A percentile compares a stretch with the other conserved stretches of the same genome.
Conservation (phyloP, 2,888 invertebrate species). For the Microdon myrmicae region DNA sequence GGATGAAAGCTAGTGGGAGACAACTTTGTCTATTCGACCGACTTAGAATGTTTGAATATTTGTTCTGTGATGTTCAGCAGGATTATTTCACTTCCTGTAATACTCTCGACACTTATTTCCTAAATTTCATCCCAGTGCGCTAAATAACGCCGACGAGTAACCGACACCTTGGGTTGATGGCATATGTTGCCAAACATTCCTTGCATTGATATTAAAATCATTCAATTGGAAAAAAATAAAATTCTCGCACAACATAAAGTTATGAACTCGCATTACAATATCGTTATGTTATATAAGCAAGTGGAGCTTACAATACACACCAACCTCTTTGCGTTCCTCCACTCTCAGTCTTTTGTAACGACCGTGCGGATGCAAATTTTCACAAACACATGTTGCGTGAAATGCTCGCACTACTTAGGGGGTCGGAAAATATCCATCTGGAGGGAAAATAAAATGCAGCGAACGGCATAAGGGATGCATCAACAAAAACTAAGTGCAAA, state of each 20-base stretch:
- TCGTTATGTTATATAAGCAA: slow-evolving; percentile 13
- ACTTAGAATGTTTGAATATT: no score
- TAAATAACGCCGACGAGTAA: no score
- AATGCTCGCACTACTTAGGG: slow-evolving; percentile 43
- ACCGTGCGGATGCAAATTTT: slow-evolving; percentile 40
- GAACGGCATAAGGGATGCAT: no score
- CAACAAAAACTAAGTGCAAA: slow-evolving; percentile 38
- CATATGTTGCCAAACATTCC: slow-evolving; percentile 5
- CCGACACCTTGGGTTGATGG: no score
- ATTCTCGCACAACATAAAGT: slow-evolving; percentile 34
- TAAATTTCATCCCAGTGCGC: no score
- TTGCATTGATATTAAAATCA: slow-evolving; percentile 37
- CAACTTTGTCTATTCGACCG: no score
- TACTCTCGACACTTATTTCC: no score
- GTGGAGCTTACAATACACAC: slow-evolving; percentile 6
- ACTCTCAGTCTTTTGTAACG: slow-evolving; percentile 12
- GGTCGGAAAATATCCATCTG: slow-evolving; percentile 6
- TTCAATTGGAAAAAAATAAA: slow-evolving; percentile 39
- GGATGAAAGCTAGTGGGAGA: no score
- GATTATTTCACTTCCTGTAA: no score
- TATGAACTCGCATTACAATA: slow-evolving; percentile 45
- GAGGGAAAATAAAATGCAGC: slow-evolving; percentile 19
- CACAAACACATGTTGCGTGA: slow-evolving; percentile 44
- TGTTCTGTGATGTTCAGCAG: no score
- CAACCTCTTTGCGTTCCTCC: neutral